phyloP scores from a whole-genome alignment of 2,797 vertebrate species.

The Sebastes kiyomatsui region DNA sequence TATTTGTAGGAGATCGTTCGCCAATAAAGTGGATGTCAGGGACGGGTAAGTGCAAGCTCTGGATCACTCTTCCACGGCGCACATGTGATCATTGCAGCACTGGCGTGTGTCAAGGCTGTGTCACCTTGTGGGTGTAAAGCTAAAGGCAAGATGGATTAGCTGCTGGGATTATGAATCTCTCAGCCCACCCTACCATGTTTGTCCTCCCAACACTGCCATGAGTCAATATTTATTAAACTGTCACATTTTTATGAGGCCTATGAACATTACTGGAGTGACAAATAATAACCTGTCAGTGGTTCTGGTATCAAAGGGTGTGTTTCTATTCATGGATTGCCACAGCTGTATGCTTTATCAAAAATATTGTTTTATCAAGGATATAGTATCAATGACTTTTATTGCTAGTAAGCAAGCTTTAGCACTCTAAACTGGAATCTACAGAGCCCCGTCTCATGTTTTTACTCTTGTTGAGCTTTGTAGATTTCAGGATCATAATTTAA shows the following conservation, averaged over 20 bases:
- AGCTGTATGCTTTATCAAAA: conserved; percentile 1
- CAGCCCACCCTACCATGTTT: neutral
- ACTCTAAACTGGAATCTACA: neutral
- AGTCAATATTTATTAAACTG: conserved; percentile 42
- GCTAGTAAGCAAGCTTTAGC: neutral
- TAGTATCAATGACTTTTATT: neutral
- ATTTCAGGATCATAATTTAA: conserved; percentile 12
- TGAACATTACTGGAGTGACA: conserved; percentile 19
- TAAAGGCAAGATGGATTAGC: conserved; percentile 53
- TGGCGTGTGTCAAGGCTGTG: conserved; percentile 18
- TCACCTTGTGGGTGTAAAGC: conserved; percentile 39
- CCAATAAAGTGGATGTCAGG: conserved; percentile 61
- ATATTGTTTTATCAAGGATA: neutral
- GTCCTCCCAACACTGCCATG: neutral
- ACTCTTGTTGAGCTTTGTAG: neutral
- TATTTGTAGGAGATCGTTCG: conserved; percentile 27
- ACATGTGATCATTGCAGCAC: conserved; percentile 34
- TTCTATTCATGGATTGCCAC: neutral
- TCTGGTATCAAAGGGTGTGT: conserved; percentile 7
- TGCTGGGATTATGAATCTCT: conserved; percentile 46
- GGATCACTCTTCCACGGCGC: conserved; percentile 25
- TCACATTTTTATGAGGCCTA: conserved; percentile 35
- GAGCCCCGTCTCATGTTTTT: neutral
- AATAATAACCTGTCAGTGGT: conserved; percentile 10
- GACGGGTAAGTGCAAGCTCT: conserved; percentile 44